Percentiles rank a stretch among this genome's conserved stretches.
Conservation (phyloP, 2,113 vertebrate genomes). For the Microcebus tavaratra region DNA sequence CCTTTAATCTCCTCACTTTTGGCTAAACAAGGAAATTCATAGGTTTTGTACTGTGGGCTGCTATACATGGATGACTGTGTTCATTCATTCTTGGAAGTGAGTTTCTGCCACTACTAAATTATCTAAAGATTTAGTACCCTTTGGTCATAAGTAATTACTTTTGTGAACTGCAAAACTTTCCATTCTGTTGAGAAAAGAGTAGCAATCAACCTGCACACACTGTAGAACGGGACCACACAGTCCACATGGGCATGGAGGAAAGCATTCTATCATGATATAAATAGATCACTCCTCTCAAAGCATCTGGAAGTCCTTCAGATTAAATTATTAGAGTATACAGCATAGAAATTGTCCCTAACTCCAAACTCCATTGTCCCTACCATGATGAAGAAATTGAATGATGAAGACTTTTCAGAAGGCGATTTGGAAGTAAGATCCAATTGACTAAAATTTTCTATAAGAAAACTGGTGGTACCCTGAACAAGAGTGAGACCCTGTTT, state of each 20-base stretch:
- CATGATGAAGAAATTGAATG: neutral
- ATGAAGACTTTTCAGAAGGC: slow-evolving; percentile 36
- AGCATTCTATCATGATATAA: neutral
- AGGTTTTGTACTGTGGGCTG: neutral
- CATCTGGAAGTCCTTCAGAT: slow-evolving; percentile 56
- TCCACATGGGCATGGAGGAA: neutral
- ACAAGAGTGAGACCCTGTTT: too few relatives aligned
- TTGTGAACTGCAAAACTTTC: slow-evolving; percentile 23
- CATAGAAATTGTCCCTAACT: neutral
- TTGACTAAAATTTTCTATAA: neutral
- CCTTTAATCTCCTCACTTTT: neutral
- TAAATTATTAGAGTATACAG: neutral
- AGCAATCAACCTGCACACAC: neutral
- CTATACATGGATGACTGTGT: slow-evolving; percentile 58
- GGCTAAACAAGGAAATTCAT: neutral
- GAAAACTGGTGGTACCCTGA: neutral
- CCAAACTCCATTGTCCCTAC: slow-evolving; percentile 35
- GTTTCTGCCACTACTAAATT: slow-evolving; percentile 58
- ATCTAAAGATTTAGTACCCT: slow-evolving; percentile 46
- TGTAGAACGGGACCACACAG: neutral
- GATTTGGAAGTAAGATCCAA: slow-evolving; percentile 36
- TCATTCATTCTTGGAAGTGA: slow-evolving; percentile 67
- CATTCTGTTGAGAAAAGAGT: neutral
- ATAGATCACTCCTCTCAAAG: neutral
- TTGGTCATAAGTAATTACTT: neutral